Percentiles rank a stretch among this genome's conserved stretches.
These are phyloP conservation scores for Globia sparganii DNA, from an alignment of 2,888 invertebrate genomes.

Conservation along the genomic window DNA sequence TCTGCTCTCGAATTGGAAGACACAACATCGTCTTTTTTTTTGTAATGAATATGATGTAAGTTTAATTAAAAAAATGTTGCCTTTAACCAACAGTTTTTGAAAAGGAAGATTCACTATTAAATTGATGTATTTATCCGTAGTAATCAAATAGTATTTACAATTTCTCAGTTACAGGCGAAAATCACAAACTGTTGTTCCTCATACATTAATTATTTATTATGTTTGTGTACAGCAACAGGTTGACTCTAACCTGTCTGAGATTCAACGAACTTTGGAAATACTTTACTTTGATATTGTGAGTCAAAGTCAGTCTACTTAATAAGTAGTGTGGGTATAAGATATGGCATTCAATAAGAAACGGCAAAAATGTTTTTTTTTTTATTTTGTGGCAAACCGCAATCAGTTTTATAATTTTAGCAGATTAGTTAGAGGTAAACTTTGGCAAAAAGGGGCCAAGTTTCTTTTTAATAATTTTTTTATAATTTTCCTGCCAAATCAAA, in stretches of 20 bases:
- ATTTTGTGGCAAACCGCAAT: neutral
- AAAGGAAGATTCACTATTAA: neutral
- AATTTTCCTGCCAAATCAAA: neutral
- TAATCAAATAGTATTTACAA: neutral
- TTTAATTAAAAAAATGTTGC: neutral
- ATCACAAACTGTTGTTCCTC: neutral
- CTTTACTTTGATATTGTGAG: too few relatives aligned
- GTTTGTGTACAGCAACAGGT: constrained; percentile 32
- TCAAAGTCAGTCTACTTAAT: neutral
- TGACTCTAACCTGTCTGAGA: neutral
- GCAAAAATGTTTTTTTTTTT: neutral
- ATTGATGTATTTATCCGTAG: neutral
- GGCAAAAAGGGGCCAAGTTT: neutral
- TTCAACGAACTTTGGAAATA: neutral
- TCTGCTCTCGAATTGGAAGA: neutral
- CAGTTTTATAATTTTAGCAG: neutral
- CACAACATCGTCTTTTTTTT: neutral
- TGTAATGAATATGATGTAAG: neutral
- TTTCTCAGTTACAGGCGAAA: neutral
- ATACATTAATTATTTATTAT: constrained; percentile 14
- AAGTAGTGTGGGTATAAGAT: neutral
- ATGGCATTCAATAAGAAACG: neutral
- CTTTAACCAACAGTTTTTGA: neutral
- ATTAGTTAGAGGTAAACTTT: neutral
- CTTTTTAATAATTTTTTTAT: neutral